These are phyloP conservation scores for Lutraria rhynchaena DNA, from an alignment of 1,140 invertebrate species.

Conservation along the genomic window DNA sequence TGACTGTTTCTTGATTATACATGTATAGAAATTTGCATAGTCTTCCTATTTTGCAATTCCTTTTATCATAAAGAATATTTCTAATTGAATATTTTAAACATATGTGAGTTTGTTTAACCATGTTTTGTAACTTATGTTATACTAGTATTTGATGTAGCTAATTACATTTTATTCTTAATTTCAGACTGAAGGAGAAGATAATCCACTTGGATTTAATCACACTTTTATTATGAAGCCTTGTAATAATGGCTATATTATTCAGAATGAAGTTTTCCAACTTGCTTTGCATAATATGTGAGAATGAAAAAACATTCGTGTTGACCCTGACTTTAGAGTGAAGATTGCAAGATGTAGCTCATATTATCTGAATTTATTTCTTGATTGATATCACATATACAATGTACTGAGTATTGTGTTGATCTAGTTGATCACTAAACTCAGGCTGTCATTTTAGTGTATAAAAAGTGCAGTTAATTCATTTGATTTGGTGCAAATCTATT, in stretches of 20 bases:
- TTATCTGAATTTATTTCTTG: no score
- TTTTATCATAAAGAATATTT: background rate
- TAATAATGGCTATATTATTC: background rate
- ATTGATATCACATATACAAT: no score
- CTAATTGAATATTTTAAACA: background rate
- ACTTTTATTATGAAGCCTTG: slow-evolving; percentile 16
- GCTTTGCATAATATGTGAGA: slow-evolving; percentile 40
- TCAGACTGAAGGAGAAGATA: slow-evolving; percentile 40
- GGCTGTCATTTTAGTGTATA: no score
- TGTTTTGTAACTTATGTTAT: background rate
- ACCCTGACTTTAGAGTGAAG: no score
- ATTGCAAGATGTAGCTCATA: no score
- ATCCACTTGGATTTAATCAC: slow-evolving; percentile 20
- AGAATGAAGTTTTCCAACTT: slow-evolving; percentile 37
- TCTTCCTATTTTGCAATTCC: background rate
- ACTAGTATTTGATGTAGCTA: background rate
- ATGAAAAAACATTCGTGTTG: background rate
- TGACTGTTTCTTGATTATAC: background rate
- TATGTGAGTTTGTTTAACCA: background rate
- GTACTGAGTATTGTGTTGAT: no score
- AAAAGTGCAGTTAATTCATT: no score
- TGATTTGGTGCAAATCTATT: no score
- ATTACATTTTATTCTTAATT: slow-evolving; percentile 5
- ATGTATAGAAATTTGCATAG: background rate
- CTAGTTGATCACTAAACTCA: no score